Evolutionary conservation across 2,888 invertebrate genomes (phyloP), one percentile per base, ranked within the genome.

Genomic region (Drepana falcataria): DNA sequence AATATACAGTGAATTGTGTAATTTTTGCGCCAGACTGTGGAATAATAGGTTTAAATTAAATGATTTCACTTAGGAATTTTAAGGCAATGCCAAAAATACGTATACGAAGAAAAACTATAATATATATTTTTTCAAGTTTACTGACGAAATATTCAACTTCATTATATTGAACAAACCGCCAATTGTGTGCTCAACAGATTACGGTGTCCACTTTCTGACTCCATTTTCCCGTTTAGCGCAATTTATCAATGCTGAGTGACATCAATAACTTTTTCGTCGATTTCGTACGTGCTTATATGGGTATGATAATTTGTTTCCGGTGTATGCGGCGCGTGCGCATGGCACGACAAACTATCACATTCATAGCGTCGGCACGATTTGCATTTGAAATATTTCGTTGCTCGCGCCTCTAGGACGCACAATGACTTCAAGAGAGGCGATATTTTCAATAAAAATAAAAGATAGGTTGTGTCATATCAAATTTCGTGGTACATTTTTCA

Each of bases 281-380:
- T 89, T 88, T 83, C 77, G 75, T 84, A 79, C 83, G 78, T 73
- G 78, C 89, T 77, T 89, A 89, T 88, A 91, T 87, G 91, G 91
- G 75, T 87, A 91, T 90, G 91, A 89, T 90, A 91, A 91, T 91
- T 90, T 90, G 85, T 91, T 88, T 90, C 91, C 91, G 91, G 89
- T 85, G 81, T 81, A 71, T 64, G 71, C 82, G 85, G 81, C 89
- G 88, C 90, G 91, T 89, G 90, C 90, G 89, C 91, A 78, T 68
- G 78, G 72, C 88, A 85, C 89, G 87, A 89, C 87, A 83, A 82
- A 86, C 88, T 86, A 85, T 88, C 87, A 89, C 90, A 87, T 87
- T 91, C 88, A 90, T 87, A 77, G 85, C 84, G 83, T 82, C 83
- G 77, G 86, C 88, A 89, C 91, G 90, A 91, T 91, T 91, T 91